Evolutionary conservation across 2,888 invertebrate genomes (phyloP), one percentile per base, ranked within the genome.

Genomic region (Vesta saturnalis): DNA sequence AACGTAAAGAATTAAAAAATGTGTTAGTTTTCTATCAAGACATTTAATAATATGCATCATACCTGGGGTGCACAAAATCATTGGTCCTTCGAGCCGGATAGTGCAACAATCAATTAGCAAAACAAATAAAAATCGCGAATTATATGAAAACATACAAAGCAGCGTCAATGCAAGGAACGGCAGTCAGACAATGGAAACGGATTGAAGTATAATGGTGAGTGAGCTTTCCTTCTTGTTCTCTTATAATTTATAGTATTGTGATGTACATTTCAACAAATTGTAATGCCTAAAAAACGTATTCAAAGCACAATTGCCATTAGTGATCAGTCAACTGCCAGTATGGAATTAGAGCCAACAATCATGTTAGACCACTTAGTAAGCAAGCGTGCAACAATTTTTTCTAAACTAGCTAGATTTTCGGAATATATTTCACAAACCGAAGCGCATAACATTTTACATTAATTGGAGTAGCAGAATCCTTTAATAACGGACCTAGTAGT

Each of bases 401-500:
- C 30, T 30, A 30, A 30, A 30, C 10, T 30, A 30, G 19, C 12
- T 52, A 18, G 21, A 19, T 49, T 49, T 49, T n/a, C n/a, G n/a
- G n/a, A n/a, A n/a, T n/a, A n/a, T n/a, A n/a, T n/a, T n/a, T n/a
- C n/a, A n/a, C 14, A 49, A 49, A 49, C 5, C 6, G 18, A 30
- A 30, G 30, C 30, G 30, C 30, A 30, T 30, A 49, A 39, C n/a
- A 39, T n/a, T 39, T 39, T 39, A 39, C 39, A 39, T 39, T 49
- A 49, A 14, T 49, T 3, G 49, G 19, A 15, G 6, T 18, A 49
- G 49, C 49, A 8, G 15, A 49, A 49, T 18, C 16, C 39, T n/a
- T 39, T 39, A n/a, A n/a, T 39, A 39, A 39, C 39, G n/a, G 39
- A n/a, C 39, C 39, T 30, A 30, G 30, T 30, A 49, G 49, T 49